Percentiles rank a stretch among this genome's conserved stretches.
Conservation (phyloP, 2,888 invertebrate species). For the Cistogaster globosa region DNA sequence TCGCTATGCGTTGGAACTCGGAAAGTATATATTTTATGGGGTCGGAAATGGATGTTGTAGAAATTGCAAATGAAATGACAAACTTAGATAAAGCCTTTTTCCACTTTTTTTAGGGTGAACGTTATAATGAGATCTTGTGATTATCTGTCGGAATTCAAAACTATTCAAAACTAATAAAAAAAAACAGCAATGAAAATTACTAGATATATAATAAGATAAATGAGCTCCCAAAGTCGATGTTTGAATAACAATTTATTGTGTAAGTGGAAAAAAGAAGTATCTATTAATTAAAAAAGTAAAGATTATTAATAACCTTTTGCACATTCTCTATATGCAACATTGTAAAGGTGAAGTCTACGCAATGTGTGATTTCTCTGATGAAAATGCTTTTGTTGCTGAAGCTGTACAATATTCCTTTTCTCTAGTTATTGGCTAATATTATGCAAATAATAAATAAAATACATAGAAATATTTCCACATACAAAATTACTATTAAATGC, state of each 20-base stretch:
- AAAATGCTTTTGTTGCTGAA: neutral
- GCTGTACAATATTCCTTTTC: slow-evolving; percentile 12
- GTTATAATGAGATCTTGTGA: too few relatives aligned
- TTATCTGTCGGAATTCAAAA: too few relatives aligned
- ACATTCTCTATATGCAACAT: slow-evolving; percentile 59
- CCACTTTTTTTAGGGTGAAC: too few relatives aligned
- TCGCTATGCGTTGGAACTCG: too few relatives aligned
- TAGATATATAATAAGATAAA: too few relatives aligned
- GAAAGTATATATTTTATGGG: too few relatives aligned
- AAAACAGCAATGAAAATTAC: too few relatives aligned
- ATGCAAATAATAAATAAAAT: slow-evolving; percentile 64
- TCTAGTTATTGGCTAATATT: slow-evolving; percentile 61
- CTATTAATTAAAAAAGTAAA: slow-evolving; percentile 37
- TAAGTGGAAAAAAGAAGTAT: slow-evolving; percentile 10
- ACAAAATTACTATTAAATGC: slow-evolving; percentile 31
- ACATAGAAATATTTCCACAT: neutral
- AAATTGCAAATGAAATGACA: too few relatives aligned
- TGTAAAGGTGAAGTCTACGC: slow-evolving; percentile 60
- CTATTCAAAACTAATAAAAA: too few relatives aligned
- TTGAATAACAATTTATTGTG: slow-evolving; percentile 6
- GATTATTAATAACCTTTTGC: slow-evolving; percentile 70
- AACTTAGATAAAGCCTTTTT: too few relatives aligned
- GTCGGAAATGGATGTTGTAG: too few relatives aligned
- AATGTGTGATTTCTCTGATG: slow-evolving; percentile 37
- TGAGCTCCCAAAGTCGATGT: too few relatives aligned